Evolutionary conservation across 1,140 invertebrate genomes (phyloP).

Genomic region (Aleiodes sp.): DNA sequence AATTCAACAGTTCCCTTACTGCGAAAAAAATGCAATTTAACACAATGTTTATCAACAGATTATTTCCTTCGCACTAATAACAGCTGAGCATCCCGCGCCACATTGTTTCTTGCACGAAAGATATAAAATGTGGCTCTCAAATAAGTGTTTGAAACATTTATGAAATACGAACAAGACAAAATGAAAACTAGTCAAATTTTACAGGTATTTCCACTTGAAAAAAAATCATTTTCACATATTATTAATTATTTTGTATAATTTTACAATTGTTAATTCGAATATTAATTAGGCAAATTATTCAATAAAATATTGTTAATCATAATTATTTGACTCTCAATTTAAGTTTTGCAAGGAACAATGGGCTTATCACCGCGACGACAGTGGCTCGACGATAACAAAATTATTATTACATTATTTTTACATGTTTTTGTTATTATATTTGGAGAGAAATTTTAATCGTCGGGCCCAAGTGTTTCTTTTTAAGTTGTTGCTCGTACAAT

Average conservation of each 20-base stretch:
- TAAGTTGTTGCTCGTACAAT: not conserved
- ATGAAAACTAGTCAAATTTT: too few relatives aligned
- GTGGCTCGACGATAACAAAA: conserved; percentile 27
- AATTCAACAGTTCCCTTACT: not conserved
- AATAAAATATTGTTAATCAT: too few relatives aligned
- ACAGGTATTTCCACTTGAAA: too few relatives aligned
- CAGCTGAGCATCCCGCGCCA: conserved; percentile 18
- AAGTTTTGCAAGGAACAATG: conserved; percentile 31
- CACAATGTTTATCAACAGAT: not conserved
- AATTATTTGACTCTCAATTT: too few relatives aligned
- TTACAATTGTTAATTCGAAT: too few relatives aligned
- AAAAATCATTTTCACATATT: too few relatives aligned
- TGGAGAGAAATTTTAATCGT: not conserved
- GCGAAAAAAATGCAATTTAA: not conserved
- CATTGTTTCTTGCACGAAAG: conserved; percentile 30
- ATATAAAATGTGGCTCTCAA: too few relatives aligned
- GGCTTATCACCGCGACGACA: conserved; percentile 21
- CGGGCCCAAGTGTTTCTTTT: not conserved
- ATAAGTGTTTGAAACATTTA: too few relatives aligned
- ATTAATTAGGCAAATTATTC: too few relatives aligned
- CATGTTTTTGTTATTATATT: not conserved
- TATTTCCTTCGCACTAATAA: conserved; percentile 33
- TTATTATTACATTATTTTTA: conserved; percentile 15
- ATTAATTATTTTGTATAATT: too few relatives aligned
- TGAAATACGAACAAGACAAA: too few relatives aligned